Base-by-base conservation (phyloP, 2,888 invertebrate species). In the Parascotia fuliginaria region DNA sequence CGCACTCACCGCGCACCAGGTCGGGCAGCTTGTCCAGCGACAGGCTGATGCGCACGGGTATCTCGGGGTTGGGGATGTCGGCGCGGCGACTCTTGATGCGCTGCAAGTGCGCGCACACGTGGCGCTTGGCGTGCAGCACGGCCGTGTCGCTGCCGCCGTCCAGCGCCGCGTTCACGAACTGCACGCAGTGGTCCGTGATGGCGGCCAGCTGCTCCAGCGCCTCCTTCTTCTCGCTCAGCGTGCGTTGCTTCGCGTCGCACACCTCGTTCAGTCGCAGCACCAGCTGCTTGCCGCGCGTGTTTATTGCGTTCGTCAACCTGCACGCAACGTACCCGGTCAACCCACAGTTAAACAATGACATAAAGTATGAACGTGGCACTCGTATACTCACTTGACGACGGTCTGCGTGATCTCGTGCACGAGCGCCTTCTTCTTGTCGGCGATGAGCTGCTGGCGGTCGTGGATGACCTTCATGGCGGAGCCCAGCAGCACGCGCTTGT, bases 1-100 rank as follows among this genome's bases (percentile, higher is more conserved):
- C n/a, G n/a, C n/a, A n/a, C n/a, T n/a, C n/a, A n/a, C n/a, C 96
- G 92, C 96, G 95, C 69, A 96, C 93, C 46, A 97, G 92, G 78
- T 97, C 97, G 40, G 96, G 95, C 71, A 97, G 95, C 91, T 96
- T 96, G 82, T 96, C 96, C 59, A 96, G 89, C 69, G 95, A 95
- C 51, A 97, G 93, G 81, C 95, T 94, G 82, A 97, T 96, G 74
- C 97, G 93, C 61, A 97, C 96, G 27, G 97, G 97, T 67, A 97
- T 96, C 89, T 97, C 97, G 12, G 97, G 97, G 93, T 97, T 97
- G 61, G 97, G 97, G 79, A 97, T 97, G 89, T 97, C 97, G 1
- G 97, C 97, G 70, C 97, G 93, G 57, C 96, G 95, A 72, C 95
- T 95, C 87, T 97, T 97, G 73, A 97, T 95, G 78, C 96, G 94